These are phyloP conservation scores for Muntiacus muntjak DNA, from an alignment of 2,113 vertebrate genomes.

Conservation along the genomic window DNA sequence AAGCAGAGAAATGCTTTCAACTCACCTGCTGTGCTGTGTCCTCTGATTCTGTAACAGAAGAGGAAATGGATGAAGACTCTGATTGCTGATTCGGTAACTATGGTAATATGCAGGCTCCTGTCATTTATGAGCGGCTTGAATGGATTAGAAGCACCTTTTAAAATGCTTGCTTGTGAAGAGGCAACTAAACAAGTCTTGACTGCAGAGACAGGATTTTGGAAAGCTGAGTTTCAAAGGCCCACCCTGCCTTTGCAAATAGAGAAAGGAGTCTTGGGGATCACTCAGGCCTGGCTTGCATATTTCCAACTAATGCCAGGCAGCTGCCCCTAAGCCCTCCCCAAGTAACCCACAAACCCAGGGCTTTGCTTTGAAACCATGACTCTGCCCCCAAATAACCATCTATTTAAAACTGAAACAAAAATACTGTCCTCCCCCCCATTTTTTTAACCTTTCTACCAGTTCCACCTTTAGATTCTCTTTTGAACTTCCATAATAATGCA, in stretches of 20 bases:
- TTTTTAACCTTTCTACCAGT: background rate
- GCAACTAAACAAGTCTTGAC: background rate
- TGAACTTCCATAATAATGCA: background rate
- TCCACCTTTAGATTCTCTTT: background rate
- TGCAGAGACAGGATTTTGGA: background rate
- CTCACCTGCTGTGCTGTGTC: background rate
- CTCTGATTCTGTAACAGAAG: background rate
- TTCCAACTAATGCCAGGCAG: constrained; percentile 61
- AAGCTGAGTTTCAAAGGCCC: constrained; percentile 48
- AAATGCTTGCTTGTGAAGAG: constrained; percentile 36
- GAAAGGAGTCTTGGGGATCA: background rate
- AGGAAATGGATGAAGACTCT: background rate
- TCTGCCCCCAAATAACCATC: constrained; percentile 2
- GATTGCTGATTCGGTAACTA: constrained; percentile 48
- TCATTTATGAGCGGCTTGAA: constrained; percentile 6
- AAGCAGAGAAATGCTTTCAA: background rate
- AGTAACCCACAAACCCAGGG: constrained; percentile 17
- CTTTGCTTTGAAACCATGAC: constrained; percentile 65
- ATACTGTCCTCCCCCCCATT: background rate
- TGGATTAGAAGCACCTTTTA: constrained; percentile 54
- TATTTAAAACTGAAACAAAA: constrained; percentile 57
- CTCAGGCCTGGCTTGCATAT: background rate
- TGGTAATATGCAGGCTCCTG: constrained; percentile 41
- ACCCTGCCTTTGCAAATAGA: background rate
- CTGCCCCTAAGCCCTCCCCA: constrained; percentile 51